Base-by-base conservation (phyloP, 2,888 invertebrate genomes). In the Esperia sulphurella region DNA sequence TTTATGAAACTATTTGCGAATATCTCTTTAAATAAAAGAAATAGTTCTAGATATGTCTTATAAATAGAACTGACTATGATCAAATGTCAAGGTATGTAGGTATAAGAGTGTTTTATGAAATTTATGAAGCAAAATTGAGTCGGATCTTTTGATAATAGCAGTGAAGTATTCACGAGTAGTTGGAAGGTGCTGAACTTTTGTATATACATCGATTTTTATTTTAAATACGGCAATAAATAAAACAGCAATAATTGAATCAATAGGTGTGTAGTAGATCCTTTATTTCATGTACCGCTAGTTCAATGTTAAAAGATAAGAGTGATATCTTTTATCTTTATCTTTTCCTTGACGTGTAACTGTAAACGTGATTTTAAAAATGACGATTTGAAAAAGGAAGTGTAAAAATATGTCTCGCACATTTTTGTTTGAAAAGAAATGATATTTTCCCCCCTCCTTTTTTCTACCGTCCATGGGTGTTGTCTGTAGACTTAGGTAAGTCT, bases 391-490 rank as follows among this genome's bases (percentile, higher is more conserved):
- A 43, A 42, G 44, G 45, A 33, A 45, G 29, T 50, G 47, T 52
- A 43, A 10, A 46, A 46, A 42, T 14, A 35, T 35, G 10, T 6
- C 35, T 31, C 37, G 37, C 43, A 44, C 43, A 9, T 21, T 44
- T 41, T 41, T 41, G 3, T 41, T 41, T 41, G 9, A 13, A 39
- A 14, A 39, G n/a, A n/a, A 38, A 38, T 55, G 57, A 46, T 48
- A 48, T 51, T 46, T 45, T 62, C 59, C 62, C 54, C 58, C 63
- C 58, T 58, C 59, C 57, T 71, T 68, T 73, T 83, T 85, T 83
- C 81, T 74, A 83, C 87, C 87, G 87, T 87, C 87, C 87, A 87
- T 85, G 63, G 73, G 66, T 87, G 86, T 87, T 81, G 85, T 87
- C 72, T 51, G 65, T 77, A 79, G 76, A 68, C 58, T 65, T 75